Base-by-base conservation (phyloP, 2,888 invertebrate genomes). In the Labia minor region DNA sequence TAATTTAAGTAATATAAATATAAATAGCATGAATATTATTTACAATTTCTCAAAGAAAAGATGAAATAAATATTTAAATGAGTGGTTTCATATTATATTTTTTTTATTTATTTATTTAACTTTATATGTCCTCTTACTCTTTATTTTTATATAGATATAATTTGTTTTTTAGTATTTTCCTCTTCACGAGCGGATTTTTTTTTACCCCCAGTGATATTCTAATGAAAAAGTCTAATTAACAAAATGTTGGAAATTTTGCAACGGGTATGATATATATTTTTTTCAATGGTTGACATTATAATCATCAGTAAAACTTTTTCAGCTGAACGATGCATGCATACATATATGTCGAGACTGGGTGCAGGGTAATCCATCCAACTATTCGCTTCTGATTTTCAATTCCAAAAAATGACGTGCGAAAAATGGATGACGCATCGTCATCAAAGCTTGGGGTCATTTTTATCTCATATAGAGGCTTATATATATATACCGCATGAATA, bases 181-280 rank as follows among this genome's bases (percentile, higher is more conserved):
- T 49, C 49, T 49, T 49, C 49, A 49, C 14, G 49, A 49, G n/a
- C 8, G 4, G 26, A 6, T 26, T 26, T 26, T 26, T 26, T 26
- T 26, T 49, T 49, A 8, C 11, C 33, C 33, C 33, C 49, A 49
- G 49, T 49, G 8, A 49, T 49, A 49, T 49, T 10, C 49, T 49
- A 49, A 49, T 49, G 49, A 49, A 49, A 49, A 49, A 49, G 49
- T 49, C 49, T 49, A 49, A 49, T 49, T 49, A 49, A 49, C 49
- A 49, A 49, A 49, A 49, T 49, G 49, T 49, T 49, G 49, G 49
- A 49, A 49, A 49, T 49, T 49, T 49, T 49, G 49, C 49, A 49
- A 49, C 49, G 49, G 16, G 49, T 49, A 10, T 49, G 49, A 49
- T 49, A 49, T 49, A 49, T 49, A 49, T 49, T 49, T 49, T 49